Conservation (phyloP, 1,140 invertebrate genomes). For the Berghia stephanieae region DNA sequence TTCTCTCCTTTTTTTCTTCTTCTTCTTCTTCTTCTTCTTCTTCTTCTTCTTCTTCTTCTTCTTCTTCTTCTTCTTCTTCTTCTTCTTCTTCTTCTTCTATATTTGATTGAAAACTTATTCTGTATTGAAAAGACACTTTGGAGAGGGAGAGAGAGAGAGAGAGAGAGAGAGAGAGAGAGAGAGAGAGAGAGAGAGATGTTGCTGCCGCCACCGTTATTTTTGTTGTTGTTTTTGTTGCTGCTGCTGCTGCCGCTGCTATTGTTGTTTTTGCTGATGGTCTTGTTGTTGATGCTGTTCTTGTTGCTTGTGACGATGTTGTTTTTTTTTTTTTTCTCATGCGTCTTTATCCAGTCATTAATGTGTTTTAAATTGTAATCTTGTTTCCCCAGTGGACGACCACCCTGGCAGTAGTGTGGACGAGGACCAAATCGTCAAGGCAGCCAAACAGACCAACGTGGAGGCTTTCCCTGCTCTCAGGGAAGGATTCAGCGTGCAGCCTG, state of each 20-base stretch:
- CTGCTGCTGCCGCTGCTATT: not conserved
- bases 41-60: too few relatives aligned
- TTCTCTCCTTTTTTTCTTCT: too few relatives aligned
- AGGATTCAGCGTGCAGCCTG: slow-evolving; percentile 13
- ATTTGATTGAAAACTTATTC: too few relatives aligned
- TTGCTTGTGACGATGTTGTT: not conserved
- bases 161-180: too few relatives aligned
- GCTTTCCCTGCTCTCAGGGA: slow-evolving; percentile 23
- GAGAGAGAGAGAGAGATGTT: slow-evolving; percentile 24
- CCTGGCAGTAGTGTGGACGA: slow-evolving; percentile 22
- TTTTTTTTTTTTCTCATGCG: not conserved
- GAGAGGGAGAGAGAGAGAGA: too few relatives aligned
- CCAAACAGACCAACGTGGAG: slow-evolving; percentile 31
- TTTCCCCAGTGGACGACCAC: slow-evolving; percentile 35
- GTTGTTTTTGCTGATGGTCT: not conserved
- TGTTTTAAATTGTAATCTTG: too few relatives aligned
- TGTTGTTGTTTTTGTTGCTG: not conserved
- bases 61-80: too few relatives aligned
- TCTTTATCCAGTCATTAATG: too few relatives aligned
- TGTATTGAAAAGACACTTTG: too few relatives aligned
- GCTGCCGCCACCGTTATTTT: not conserved
- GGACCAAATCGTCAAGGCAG: slow-evolving; percentile 30
- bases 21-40: too few relatives aligned
- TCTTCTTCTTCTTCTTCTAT: too few relatives aligned
- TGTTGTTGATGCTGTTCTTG: not conserved